These are phyloP conservation scores for Saguinus midas DNA, from an alignment of 2,113 vertebrate species.

Conservation along the genomic window DNA sequence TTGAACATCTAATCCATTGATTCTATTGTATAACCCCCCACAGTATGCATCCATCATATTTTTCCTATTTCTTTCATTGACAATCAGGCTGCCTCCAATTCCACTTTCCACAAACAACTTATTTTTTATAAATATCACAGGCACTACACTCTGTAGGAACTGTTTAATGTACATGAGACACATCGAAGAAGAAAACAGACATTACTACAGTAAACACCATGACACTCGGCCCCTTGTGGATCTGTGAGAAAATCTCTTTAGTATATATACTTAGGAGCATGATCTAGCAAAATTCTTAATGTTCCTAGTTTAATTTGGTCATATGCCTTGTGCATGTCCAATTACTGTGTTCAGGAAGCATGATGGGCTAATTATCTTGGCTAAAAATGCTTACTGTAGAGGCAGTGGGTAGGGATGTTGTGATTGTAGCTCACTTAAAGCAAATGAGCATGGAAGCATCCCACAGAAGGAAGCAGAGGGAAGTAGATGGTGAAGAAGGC, in stretches of 20 bases:
- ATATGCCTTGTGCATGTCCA: not conserved
- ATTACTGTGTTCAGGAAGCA: not conserved
- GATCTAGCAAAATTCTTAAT: not conserved
- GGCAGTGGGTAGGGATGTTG: not conserved
- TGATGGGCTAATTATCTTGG: not conserved
- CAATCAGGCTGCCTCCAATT: not conserved
- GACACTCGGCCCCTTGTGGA: not conserved
- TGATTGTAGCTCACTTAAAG: not conserved
- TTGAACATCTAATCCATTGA: not conserved
- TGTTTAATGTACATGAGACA: not conserved
- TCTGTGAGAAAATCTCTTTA: not conserved
- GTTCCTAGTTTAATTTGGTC: not conserved
- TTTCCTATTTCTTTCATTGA: not conserved
- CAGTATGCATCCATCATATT: not conserved
- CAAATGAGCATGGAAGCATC: not conserved
- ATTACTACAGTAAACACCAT: not conserved
- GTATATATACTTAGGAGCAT: not conserved
- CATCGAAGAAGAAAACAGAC: conserved; percentile 5
- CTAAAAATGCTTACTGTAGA: not conserved
- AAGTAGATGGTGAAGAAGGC: not conserved
- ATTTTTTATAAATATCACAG: not conserved
- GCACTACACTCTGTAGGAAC: not conserved
- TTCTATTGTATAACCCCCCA: not conserved
- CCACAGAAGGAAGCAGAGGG: not conserved
- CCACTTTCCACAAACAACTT: not conserved